phyloP scores from a whole-genome alignment of 2,888 invertebrate species.

The Drosophila paracracens region DNA sequence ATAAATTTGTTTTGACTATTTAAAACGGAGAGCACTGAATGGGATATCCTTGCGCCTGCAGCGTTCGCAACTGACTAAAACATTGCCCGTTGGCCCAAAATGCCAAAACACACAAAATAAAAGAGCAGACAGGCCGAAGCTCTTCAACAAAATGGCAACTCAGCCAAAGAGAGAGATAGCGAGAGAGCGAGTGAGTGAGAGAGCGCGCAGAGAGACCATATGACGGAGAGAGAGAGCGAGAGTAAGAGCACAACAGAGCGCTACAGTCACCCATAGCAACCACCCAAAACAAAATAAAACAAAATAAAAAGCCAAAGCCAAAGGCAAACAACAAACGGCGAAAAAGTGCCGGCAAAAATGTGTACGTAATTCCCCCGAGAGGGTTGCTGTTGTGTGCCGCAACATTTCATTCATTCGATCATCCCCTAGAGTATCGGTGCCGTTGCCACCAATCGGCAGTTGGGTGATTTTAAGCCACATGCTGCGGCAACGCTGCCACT shows the following conservation, averaged over 20 bases:
- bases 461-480: conserved; percentile 74
- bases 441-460: conserved; percentile 75
- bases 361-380: conserved; percentile 55
- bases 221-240: not conserved
- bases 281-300: conserved; percentile 37
- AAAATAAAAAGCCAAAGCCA: conserved; percentile 11
- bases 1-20: not conserved
- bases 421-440: conserved; percentile 68
- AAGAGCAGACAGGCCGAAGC: conserved; percentile 38
- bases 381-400: conserved; percentile 55
- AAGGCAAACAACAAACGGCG: conserved; percentile 13
- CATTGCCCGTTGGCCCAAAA: conserved; percentile 58
- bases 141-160: conserved; percentile 67
- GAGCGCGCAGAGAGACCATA: not conserved
- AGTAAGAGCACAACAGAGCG: conserved; percentile 15
- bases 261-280: conserved; percentile 52
- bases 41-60: conserved; percentile 82
- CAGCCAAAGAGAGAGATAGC: conserved; percentile 16
- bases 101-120: conserved; percentile 42
- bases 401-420: conserved; percentile 35
- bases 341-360: conserved; percentile 32
- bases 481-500: conserved; percentile 67
- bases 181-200: conserved; percentile 14
- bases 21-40: conserved; percentile 2
- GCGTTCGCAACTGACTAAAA: conserved; percentile 80